Evolutionary conservation across 2,888 invertebrate genomes (phyloP), one percentile per base, ranked within the genome.

Genomic region (Chalcosyrphus nemorum): DNA sequence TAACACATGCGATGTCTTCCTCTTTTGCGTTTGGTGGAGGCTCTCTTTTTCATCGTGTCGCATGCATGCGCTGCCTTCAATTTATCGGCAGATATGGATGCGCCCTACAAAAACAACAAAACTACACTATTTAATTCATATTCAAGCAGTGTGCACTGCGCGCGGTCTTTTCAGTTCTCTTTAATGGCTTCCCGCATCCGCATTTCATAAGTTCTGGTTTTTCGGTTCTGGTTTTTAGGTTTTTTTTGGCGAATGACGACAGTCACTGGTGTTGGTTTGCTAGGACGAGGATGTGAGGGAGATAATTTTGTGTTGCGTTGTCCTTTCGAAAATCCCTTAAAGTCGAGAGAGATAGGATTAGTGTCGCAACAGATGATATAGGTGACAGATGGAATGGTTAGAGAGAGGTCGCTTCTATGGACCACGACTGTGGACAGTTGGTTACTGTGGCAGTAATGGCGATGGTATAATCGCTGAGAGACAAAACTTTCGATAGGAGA

Each of bases 91-190:
- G 65, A 68, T 66, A 66, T 54, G 24, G 72, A 72, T 68, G 81
- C 70, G 81, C 70, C 41, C 61, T 59, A 76, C 29, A 41, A 61
- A 45, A 61, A 65, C 19, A 68, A 54, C 35, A 61, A 43, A n/a
- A n/a, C n/a, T n/a, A n/a, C n/a, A 75, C 68, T 63, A 75, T 75
- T 84, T 84, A 80, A 80, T 80, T 84, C 84, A 84, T 84, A 84
- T 84, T 84, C 84, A 74, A 66, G 56, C 47, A 50, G 56, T 84
- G 82, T 77, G 71, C 54, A 32, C 45, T 19, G 9, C 45, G 50
- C 72, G 70, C 70, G 74, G 80, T 75, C 45, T 74, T 78, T 68
- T 74, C 66, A 38, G 66, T n/a, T n/a, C 66, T 68, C 72, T 56
- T 68, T 66, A 77, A 82, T 77, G 82, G 72, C 70, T 72, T 74